Evolutionary conservation across 2,797 vertebrate species (phyloP), one percentile per base, ranked within the genome.

Genomic region (Echiichthys vipera): DNA sequence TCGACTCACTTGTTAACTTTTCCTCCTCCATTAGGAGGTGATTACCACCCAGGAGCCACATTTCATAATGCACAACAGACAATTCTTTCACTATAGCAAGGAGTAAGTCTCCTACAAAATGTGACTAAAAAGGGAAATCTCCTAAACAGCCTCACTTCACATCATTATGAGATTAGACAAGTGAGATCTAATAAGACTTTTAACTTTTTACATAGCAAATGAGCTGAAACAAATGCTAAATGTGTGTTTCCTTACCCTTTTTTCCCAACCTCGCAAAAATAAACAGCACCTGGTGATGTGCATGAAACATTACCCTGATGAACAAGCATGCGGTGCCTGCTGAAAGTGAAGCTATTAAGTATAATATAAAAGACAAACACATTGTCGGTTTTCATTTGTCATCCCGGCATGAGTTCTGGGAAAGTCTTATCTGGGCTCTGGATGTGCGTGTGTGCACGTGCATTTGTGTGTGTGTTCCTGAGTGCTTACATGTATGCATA

Each of bases 311-410:
- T 91, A 89, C 83, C 84, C 91, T 84, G 85, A 91, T 87, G 88
- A 90, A 91, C 85, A 85, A 68, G 80, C 85, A 74, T 77, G 86
- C 72, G 45, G 78, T 62, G 85, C 84, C 77, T 68, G 76, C 88
- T 86, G 73, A 89, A 90, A 90, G 88, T 84, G 84, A 84, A 77
- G 87, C 87, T 83, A 91, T 93, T 93, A 94, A 86, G 78, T 84
- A 85, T 90, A 91, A 93, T 93, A 91, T 88, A 90, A 92, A 93
- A 89, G 87, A 90, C 90, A 91, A 88, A 91, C 90, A 82, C 37
- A 50, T 87, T 92, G 92, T 93, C 89, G 71, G 73, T 87, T 93
- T 91, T 90, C 87, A 93, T 94, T 92, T 91, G 84, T 91, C 88
- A 87, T 66, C 74, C 50, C 18, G 57, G 67, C 71, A 67, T 80